Conservation (phyloP, 2,888 invertebrate species). For the Hirtodrosophila confusa region DNA sequence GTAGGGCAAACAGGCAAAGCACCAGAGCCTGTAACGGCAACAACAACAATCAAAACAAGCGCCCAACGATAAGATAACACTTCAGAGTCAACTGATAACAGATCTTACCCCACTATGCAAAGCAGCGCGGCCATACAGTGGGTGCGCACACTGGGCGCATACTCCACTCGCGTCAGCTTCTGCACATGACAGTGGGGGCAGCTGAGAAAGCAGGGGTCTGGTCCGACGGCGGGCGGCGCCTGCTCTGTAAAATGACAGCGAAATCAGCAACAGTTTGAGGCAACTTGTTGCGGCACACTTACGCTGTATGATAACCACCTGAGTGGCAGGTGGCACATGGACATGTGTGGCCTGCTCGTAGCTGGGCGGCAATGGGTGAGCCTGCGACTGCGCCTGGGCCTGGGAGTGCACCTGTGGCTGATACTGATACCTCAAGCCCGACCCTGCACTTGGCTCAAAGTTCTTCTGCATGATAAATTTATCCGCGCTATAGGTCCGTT, state of each 20-base stretch:
- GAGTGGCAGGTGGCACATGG: slow-evolving; percentile 28
- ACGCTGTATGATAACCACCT: slow-evolving; percentile 82
- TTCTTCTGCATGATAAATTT: slow-evolving; percentile 30
- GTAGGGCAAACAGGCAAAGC: slow-evolving; percentile 86
- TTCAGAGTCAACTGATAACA: slow-evolving; percentile 3
- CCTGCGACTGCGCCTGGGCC: slow-evolving; percentile 33
- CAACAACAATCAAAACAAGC: slow-evolving; percentile 6
- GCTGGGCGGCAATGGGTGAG: slow-evolving; percentile 65
- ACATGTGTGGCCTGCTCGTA: slow-evolving; percentile 79
- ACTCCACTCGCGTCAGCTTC: slow-evolving; percentile 79
- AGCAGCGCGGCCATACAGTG: slow-evolving; percentile 81
- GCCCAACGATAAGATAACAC: slow-evolving; percentile 46
- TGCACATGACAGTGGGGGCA: slow-evolving; percentile 81
- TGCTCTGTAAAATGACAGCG: slow-evolving; percentile 55
- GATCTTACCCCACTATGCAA: slow-evolving; percentile 81
- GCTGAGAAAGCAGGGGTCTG: slow-evolving; percentile 74
- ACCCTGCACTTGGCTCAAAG: neutral
- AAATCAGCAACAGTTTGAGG: neutral
- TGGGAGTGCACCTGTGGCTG: neutral
- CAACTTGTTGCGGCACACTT: slow-evolving; percentile 37
- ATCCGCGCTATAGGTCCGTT: slow-evolving; percentile 31
- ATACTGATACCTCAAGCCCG: slow-evolving; percentile 5
- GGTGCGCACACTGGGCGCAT: slow-evolving; percentile 80
- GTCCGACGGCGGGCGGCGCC: slow-evolving; percentile 72
- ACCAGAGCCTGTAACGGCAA: slow-evolving; percentile 82